Evolutionary conservation across 2,888 invertebrate species (phyloP).

Genomic region (Atethmia centrago): DNA sequence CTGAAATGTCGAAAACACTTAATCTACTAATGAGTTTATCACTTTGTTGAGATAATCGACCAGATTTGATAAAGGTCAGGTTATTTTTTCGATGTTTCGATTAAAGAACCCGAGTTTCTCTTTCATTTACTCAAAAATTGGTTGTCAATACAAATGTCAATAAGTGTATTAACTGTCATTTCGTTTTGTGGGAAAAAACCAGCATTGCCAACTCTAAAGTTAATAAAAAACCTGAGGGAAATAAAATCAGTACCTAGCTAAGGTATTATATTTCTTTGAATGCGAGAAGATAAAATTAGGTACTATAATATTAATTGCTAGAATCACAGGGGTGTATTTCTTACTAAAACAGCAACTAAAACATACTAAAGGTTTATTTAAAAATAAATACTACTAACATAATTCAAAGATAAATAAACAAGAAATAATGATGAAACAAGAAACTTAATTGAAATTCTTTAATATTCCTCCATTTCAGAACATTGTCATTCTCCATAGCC

Average conservation of each 20-base stretch:
- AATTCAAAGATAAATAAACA: no score
- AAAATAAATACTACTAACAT: no score
- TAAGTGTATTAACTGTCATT: conserved; percentile 30
- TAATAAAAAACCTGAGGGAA: background rate
- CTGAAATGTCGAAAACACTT: conserved; percentile 33
- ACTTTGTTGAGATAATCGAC: conserved; percentile 47
- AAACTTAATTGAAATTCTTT: no score
- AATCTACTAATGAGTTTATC: conserved; percentile 49
- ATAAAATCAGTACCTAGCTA: background rate
- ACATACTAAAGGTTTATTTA: no score
- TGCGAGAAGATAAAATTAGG: background rate
- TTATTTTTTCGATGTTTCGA: conserved; percentile 40
- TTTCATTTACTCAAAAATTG: conserved; percentile 54
- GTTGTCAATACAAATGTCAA: conserved; percentile 54
- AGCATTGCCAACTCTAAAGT: conserved; percentile 5
- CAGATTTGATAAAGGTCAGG: conserved; percentile 49
- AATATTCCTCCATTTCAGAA: no score
- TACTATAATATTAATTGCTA: no score
- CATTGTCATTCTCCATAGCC: no score
- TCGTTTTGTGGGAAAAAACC: conserved; percentile 3
- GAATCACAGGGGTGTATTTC: no score
- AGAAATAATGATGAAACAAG: no score
- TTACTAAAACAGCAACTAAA: no score
- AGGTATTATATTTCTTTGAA: background rate
- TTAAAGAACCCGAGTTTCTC: conserved; percentile 52